Evolutionary conservation across 2,888 invertebrate species (phyloP), one percentile per base, ranked within the genome.

Genomic region (Cephus pygmeus): DNA sequence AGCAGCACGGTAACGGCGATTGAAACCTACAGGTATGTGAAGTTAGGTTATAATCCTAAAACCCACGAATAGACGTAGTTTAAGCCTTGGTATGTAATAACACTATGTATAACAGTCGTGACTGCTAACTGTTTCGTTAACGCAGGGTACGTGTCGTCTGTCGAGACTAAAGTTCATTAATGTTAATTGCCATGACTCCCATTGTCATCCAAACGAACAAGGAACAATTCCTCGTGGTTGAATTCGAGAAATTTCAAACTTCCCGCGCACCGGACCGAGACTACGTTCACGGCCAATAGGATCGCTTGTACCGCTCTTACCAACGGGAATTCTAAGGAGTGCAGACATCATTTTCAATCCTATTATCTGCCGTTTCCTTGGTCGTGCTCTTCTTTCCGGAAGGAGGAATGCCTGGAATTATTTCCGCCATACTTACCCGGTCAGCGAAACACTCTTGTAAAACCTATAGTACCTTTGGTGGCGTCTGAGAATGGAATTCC

Each of bases 371-470:
- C 56, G 56, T 56, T 31, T 71, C 71, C 30, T 30, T 71, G 12
- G 30, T 71, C 71, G 30, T 11, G 71, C 30, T 71, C 71, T 71
- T 71, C 31, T 71, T 30, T 71, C 23, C 34, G 33, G 30, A 71
- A 34, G 0, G 12, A 31, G 3, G 33, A 71, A 31, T 31, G 15
- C 23, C 71, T 33, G 71, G 4, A 56, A 56, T 56, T 56, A 56
- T 56, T 56, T 56, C 56, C 56, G 56, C 56, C 23, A 34, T 71
- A 71, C 71, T 71, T 71, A 71, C 30, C 71, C 34, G 71, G 71
- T 23, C 30, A 71, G 9, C 71, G 30, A 71, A 71, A 71, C 34
- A 33, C 30, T 71, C 33, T 71, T 30, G 33, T 12, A 71, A 71
- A 30, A 30, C 9, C 56, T 56, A 56, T 23, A 56, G 56, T 56